Base-by-base conservation (phyloP, 2,888 invertebrate genomes). In the Drosophila robusta region DNA sequence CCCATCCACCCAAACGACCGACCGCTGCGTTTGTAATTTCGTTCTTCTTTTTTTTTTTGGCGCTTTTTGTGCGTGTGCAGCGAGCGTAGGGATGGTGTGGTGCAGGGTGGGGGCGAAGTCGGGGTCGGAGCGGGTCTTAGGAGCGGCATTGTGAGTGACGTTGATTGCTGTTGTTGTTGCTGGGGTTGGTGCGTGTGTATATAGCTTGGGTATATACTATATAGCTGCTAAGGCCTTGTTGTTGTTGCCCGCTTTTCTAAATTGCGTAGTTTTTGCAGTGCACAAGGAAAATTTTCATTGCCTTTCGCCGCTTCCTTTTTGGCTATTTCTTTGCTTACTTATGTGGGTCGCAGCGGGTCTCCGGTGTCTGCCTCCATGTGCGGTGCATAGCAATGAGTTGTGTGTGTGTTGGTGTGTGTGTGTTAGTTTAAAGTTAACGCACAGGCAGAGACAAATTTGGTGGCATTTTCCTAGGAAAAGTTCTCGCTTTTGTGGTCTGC, bases 11-110 rank as follows among this genome's bases (percentile, higher is more conserved):
- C 9, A 29, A 55, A 55, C 46, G 64, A 60, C 50, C 78, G 87
- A 82, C 82, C 84, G 70, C 89, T 87, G 87, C 90, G 89, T 89
- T 86, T 82, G 86, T 83, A 86, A 87, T 84, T 22, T 24, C n/a
- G 12, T 26, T 32, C 36, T n/a, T n/a, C 6, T 14, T 2, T n/a
- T 36, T 36, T 14, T 38, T 38, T 14, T 14, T 78, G 82, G 81
- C 81, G 87, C 87, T 86, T 87, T 75, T 78, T 87, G 86, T 81
- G 79, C 80, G 87, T 81, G 82, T 88, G 85, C 78, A 77, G 81
- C 76, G 62, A 73, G 26, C 58, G 55, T 49, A 36, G 44, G 24
- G 47, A 24, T 26, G n/a, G 24, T 51, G n/a, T 41, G 14, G n/a
- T 36, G 36, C 38, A 49, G 51, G 54, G 22, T 22, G 44, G 14